These are phyloP conservation scores for Ictalurus furcatus DNA, from an alignment of 2,113 vertebrate genomes.

Conservation along the genomic window DNA sequence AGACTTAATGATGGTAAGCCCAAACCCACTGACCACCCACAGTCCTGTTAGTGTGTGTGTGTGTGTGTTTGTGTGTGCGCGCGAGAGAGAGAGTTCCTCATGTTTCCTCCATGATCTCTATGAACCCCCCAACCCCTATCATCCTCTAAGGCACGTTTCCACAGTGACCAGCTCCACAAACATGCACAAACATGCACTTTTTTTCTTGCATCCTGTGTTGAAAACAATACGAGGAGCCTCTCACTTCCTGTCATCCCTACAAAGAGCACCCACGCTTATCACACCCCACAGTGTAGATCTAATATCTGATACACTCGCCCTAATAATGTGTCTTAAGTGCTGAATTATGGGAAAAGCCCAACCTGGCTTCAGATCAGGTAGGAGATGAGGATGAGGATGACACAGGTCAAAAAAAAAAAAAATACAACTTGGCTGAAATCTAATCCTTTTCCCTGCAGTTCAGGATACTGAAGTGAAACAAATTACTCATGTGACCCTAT, in stretches of 20 bases:
- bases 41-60: not conserved
- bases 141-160: conserved; percentile 33
- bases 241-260: conserved; percentile 46
- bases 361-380: not conserved
- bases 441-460: not conserved
- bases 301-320: conserved; percentile 7
- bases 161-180: conserved; percentile 31
- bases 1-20: not conserved
- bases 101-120: conserved; percentile 8
- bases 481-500: not conserved
- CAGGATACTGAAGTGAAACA: conserved; percentile 9
- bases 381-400: not conserved
- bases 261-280: conserved; percentile 31
- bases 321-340: not conserved
- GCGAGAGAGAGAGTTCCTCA: not conserved
- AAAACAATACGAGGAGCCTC: conserved; percentile 52
- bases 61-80: not conserved
- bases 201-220: conserved; percentile 45
- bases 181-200: conserved; percentile 38
- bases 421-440: not conserved
- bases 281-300: conserved; percentile 6
- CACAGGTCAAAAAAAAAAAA: not conserved
- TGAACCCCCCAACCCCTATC: not conserved
- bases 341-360: not conserved
- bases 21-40: conserved; percentile 7